These are phyloP conservation scores for Cryptophagus acutangulus DNA, from an alignment of 2,888 invertebrate species.

Conservation along the genomic window DNA sequence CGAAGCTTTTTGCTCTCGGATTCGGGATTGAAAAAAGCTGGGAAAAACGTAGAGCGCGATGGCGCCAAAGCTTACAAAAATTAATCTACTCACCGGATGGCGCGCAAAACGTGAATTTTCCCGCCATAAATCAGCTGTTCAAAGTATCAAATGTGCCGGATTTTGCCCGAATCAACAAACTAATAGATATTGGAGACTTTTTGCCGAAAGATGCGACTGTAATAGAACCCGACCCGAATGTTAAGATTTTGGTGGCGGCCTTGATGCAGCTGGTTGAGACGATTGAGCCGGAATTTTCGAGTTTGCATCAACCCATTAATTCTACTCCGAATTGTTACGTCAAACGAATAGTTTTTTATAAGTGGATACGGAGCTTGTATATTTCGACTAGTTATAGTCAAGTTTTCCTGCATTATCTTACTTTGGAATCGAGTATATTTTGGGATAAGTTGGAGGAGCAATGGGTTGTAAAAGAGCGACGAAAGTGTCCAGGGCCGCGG, in stretches of 20 bases:
- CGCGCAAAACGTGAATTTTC: constrained; percentile 37
- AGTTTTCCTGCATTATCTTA: constrained; percentile 79
- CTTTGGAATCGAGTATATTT: too few species aligned
- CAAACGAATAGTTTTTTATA: constrained; percentile 27
- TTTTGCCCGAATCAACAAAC: constrained; percentile 22
- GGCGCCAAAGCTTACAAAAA: constrained; percentile 51
- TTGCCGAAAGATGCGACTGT: constrained; percentile 41
- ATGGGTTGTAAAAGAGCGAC: too few species aligned
- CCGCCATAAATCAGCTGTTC: constrained; percentile 30
- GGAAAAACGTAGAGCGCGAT: constrained; percentile 58
- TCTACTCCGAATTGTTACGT: too few species aligned
- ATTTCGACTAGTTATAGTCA: constrained; percentile 76
- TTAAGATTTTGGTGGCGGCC: too few species aligned
- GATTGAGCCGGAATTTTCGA: too few species aligned
- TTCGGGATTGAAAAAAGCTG: constrained; percentile 76
- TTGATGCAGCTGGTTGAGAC: constrained; percentile 29
- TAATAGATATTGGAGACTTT: constrained; percentile 48
- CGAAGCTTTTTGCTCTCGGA: constrained; percentile 77
- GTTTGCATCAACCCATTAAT: too few species aligned
- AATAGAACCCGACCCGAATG: too few species aligned
- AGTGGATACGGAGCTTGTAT: constrained; percentile 84
- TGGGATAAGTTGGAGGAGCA: too few species aligned
- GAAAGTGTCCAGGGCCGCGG: too few species aligned
- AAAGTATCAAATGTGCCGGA: constrained; percentile 48
- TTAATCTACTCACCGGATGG: too few species aligned